Evolutionary conservation across 1,140 invertebrate genomes (phyloP).

Genomic region (Heliconius hermathena): DNA sequence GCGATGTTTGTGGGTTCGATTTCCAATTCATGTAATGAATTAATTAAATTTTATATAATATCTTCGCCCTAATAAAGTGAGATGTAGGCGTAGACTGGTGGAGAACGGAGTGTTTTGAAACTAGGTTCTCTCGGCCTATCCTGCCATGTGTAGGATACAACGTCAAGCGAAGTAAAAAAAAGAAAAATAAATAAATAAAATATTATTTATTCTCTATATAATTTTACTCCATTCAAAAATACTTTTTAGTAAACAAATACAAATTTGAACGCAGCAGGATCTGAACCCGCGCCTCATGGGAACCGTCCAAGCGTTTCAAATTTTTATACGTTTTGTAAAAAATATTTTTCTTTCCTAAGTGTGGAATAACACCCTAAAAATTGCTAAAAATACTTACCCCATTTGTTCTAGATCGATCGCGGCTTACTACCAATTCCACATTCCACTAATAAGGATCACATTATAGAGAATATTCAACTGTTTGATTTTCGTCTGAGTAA

Average conservation of each 20-base stretch:
- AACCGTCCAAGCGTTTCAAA: too few relatives aligned
- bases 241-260: too few relatives aligned
- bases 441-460: constrained; percentile 16
- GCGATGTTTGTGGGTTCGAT: neutral
- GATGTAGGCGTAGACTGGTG: too few relatives aligned
- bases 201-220: neutral
- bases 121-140: too few relatives aligned
- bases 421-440: constrained; percentile 12
- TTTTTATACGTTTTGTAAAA: too few relatives aligned
- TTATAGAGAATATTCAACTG: constrained; percentile 11
- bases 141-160: neutral
- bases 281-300: too few relatives aligned
- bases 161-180: neutral
- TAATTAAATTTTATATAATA: too few relatives aligned
- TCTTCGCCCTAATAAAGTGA: too few relatives aligned
- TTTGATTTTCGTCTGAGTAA: constrained; percentile 19
- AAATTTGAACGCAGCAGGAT: too few relatives aligned
- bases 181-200: neutral
- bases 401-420: constrained; percentile 25
- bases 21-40: too few relatives aligned
- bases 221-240: neutral
- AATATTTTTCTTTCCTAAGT: too few relatives aligned
- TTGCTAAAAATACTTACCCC: neutral
- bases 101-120: neutral
- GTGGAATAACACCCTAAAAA: too few relatives aligned